Conservation (phyloP, 2,113 vertebrate species). For the Heptranchias perlo region DNA sequence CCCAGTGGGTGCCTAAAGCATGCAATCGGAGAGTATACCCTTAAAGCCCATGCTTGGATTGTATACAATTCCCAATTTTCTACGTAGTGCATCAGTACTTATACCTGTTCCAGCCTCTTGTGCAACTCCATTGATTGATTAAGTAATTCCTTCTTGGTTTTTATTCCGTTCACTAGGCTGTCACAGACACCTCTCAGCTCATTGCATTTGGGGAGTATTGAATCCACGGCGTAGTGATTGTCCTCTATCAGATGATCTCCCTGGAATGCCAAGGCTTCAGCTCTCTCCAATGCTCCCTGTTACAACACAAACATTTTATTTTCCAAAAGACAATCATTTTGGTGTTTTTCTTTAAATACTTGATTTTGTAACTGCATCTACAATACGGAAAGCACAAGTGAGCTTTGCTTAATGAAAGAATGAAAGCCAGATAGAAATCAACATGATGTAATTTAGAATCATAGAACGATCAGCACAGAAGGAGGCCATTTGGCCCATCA, state of each 20-base stretch:
- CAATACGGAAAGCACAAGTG: background rate
- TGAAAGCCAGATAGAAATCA: background rate
- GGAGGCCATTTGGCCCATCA: too few relatives aligned
- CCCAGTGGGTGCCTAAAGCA: background rate
- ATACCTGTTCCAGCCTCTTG: constrained; percentile 74
- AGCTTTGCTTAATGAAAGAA: background rate
- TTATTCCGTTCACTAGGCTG: constrained; percentile 52
- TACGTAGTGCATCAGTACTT: background rate
- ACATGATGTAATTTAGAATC: background rate
- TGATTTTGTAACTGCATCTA: background rate
- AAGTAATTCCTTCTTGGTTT: constrained; percentile 62
- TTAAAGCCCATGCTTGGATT: background rate
- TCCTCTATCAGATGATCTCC: constrained; percentile 72
- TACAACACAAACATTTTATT: background rate
- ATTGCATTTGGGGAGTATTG: constrained; percentile 82
- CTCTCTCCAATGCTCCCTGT: constrained; percentile 70
- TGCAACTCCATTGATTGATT: constrained; percentile 81
- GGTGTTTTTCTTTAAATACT: background rate
- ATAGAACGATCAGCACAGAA: too few relatives aligned
- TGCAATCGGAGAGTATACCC: background rate
- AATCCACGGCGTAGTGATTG: constrained; percentile 89
- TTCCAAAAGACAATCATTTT: background rate
- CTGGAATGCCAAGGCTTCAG: constrained; percentile 64
- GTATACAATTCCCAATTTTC: background rate
- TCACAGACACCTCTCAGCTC: constrained; percentile 72